phyloP scores from a whole-genome alignment of 2,113 vertebrate species.

The Coracopsis vasa region DNA sequence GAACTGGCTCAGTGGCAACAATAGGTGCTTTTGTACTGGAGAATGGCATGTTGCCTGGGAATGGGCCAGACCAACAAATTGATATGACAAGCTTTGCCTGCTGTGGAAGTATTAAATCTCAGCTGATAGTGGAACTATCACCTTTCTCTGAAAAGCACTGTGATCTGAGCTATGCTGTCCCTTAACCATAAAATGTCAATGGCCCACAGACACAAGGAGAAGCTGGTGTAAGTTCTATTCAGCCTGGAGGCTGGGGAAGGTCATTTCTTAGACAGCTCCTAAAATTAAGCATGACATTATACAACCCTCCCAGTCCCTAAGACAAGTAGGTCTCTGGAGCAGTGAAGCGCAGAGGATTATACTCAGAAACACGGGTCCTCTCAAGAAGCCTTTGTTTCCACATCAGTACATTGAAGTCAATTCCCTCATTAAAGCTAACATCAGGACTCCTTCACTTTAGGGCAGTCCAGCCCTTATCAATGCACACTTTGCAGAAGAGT shows the following conservation, averaged over 20 bases:
- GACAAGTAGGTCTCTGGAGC: neutral
- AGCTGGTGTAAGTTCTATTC: neutral
- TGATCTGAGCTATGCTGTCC: neutral
- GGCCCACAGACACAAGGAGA: neutral
- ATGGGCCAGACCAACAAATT: slow-evolving; percentile 14
- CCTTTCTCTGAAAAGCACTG: slow-evolving; percentile 5
- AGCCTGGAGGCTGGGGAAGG: neutral
- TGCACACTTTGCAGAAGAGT: neutral
- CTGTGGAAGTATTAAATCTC: slow-evolving; percentile 51
- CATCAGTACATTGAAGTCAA: neutral
- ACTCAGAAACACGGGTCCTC: neutral
- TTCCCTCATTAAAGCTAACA: neutral
- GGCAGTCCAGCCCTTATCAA: neutral
- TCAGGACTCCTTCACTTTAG: neutral
- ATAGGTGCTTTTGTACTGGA: neutral
- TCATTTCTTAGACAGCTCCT: neutral
- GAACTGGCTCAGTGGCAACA: neutral
- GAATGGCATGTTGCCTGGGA: slow-evolving; percentile 12
- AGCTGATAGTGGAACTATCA: slow-evolving; percentile 9
- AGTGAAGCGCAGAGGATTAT: neutral
- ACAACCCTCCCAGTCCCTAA: neutral
- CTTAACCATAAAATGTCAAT: neutral
- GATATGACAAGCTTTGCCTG: neutral
- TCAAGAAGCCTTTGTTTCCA: neutral
- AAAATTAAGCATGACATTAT: neutral